Evolutionary conservation across 2,113 vertebrate species (phyloP), one percentile per base, ranked within the genome.

Genomic region (Eurypyga helias): DNA sequence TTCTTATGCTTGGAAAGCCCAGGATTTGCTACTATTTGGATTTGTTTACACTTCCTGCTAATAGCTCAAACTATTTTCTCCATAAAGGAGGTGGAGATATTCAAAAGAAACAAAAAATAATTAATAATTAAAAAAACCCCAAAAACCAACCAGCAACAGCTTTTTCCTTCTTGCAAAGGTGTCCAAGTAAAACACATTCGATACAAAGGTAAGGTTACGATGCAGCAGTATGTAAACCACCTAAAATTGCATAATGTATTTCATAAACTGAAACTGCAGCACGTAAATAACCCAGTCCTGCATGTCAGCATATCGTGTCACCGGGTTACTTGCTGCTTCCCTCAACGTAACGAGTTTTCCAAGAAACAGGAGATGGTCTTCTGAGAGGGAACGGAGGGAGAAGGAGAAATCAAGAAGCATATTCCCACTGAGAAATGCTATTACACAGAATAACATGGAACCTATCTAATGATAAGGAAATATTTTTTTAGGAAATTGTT

Each of bases 211-310:
- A 34, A 55, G 34, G 62, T 60, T 64, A 64, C 33, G 61, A 14
- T 76, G 29, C 25, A 49, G 23, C 58, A 70, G 49, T 11, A 49
- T 2, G 23, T 54, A 92, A 95, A 69, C 49, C 46, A 83, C 43
- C 36, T 88, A 46, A 93, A 94, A 80, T 92, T 90, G 77, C 83
- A 72, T 69, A 75, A 91, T 36, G 2, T 9, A 24, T 94, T 93
- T 92, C 85, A 83, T 69, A 76, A 93, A 72, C 77, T 78, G 87
- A 93, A 91, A 95, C 81, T 46, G 38, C 19, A 58, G 65, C 73
- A 33, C 6, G 17, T 75, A 66, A 96, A 81, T 91, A 75, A 66
- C 45, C 38, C 34, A 16, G 26, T 41, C 60, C 49, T 52, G 19
- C 18, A 5, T 18, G 58, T 72, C 58, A 83, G 36, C 5, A 0